Percentiles rank a stretch among this genome's conserved stretches.
phyloP scores from a whole-genome alignment of 2,113 vertebrate genomes.

The Solenodon paradoxus region DNA sequence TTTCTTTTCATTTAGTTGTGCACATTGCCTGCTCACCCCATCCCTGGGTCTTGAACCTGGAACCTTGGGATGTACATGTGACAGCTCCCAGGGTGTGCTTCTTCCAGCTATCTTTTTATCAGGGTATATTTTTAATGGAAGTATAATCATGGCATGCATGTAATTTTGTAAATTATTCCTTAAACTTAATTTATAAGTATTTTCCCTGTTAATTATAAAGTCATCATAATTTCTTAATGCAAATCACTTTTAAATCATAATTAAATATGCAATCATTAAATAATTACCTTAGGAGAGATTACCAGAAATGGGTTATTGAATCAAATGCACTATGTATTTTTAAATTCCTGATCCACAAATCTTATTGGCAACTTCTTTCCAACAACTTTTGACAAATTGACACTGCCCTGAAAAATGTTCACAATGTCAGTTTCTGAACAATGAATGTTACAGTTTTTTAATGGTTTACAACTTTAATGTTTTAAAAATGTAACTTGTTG shows the following conservation, averaged over 20 bases:
- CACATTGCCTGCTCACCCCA: too few relatives aligned
- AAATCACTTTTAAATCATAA: neutral
- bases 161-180: neutral
- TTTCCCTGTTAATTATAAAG: neutral
- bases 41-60: too few relatives aligned
- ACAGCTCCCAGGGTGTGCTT: too few relatives aligned
- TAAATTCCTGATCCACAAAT: neutral
- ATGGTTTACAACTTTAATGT: neutral
- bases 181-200: neutral
- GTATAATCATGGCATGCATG: neutral
- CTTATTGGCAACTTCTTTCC: neutral
- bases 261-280: neutral
- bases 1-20: too few relatives aligned
- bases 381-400: neutral
- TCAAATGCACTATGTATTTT: conserved; percentile 4
- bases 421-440: neutral
- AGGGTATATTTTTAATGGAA: neutral
- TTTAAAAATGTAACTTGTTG: neutral
- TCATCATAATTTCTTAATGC: neutral
- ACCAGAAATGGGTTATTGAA: neutral
- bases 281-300: neutral
- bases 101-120: conserved; percentile 22
- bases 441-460: neutral
- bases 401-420: neutral
- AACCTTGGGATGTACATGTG: too few relatives aligned